Evolutionary conservation across 2,888 invertebrate species (phyloP).

Genomic region (Sphecodes monilicornis): DNA sequence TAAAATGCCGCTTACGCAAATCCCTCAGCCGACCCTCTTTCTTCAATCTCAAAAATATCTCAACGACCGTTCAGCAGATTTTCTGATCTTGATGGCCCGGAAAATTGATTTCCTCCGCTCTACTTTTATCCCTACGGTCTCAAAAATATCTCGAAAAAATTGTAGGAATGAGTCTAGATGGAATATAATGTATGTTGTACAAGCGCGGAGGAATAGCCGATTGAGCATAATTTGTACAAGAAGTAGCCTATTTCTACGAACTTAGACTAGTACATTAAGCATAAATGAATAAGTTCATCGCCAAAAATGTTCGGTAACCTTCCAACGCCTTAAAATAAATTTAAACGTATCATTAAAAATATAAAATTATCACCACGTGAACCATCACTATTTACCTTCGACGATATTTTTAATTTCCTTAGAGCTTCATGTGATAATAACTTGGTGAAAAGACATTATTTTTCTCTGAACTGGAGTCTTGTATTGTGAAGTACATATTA

Average conservation of each 20-base stretch:
- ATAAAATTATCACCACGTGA: neutral
- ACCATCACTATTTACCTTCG: neutral
- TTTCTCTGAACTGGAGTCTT: neutral
- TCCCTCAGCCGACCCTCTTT: neutral
- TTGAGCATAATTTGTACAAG: neutral
- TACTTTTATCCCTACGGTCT: neutral
- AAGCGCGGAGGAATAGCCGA: neutral
- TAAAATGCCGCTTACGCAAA: slow-evolving; percentile 46
- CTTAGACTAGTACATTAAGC: neutral
- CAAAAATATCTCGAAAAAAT: neutral
- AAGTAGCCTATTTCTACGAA: neutral
- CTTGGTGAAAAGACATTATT: neutral
- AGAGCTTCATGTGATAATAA: neutral
- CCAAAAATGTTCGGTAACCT: neutral
- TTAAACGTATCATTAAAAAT: neutral
- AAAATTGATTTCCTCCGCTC: neutral
- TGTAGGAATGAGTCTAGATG: neutral
- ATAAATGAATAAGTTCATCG: neutral
- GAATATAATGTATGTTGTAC: neutral
- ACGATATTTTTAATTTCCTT: no score
- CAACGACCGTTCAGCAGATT: neutral
- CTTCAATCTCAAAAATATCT: neutral
- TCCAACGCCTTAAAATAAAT: neutral
- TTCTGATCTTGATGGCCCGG: neutral
- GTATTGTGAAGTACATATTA: neutral